Percentiles rank a stretch among this genome's conserved stretches.
Evolutionary conservation across 1,140 invertebrate genomes (phyloP).

Genomic region (Uloborus diversus): DNA sequence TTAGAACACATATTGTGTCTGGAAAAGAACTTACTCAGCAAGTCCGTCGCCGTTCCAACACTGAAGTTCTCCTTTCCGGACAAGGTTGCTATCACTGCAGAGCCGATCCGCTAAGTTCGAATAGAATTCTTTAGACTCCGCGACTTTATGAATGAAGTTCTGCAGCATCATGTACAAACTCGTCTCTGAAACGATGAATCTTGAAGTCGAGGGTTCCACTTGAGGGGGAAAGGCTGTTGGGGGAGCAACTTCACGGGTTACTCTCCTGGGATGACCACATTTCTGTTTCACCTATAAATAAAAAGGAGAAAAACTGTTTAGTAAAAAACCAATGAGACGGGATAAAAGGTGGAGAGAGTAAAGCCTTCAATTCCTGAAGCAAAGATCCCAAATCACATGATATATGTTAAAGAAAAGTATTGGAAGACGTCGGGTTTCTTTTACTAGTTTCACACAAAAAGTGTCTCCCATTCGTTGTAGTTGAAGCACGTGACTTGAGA

Average conservation of each 20-base stretch:
- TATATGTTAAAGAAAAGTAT: no score
- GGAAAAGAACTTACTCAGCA: constrained; percentile 74
- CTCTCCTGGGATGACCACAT: constrained; percentile 54
- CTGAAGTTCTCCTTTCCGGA: constrained; percentile 63
- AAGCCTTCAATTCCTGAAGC: no score
- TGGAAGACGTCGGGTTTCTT: no score
- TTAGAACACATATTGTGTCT: no score
- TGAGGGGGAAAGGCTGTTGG: neutral
- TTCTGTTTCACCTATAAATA: constrained; percentile 30
- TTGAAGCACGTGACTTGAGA: no score
- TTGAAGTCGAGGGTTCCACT: neutral
- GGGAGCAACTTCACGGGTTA: constrained; percentile 5
- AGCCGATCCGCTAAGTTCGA: constrained; percentile 74
- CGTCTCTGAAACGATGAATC: neutral
- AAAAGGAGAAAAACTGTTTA: neutral
- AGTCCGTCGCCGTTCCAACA: constrained; percentile 81
- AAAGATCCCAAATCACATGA: no score
- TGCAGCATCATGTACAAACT: constrained; percentile 68
- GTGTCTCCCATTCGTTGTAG: no score
- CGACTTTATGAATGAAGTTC: constrained; percentile 74
- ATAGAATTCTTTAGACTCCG: constrained; percentile 76
- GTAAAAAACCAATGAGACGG: neutral
- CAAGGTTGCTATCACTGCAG: constrained; percentile 71
- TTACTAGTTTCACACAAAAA: no score
- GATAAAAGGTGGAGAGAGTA: no score